Conservation (phyloP, 1,140 invertebrate genomes). For the Tribolium madens region DNA sequence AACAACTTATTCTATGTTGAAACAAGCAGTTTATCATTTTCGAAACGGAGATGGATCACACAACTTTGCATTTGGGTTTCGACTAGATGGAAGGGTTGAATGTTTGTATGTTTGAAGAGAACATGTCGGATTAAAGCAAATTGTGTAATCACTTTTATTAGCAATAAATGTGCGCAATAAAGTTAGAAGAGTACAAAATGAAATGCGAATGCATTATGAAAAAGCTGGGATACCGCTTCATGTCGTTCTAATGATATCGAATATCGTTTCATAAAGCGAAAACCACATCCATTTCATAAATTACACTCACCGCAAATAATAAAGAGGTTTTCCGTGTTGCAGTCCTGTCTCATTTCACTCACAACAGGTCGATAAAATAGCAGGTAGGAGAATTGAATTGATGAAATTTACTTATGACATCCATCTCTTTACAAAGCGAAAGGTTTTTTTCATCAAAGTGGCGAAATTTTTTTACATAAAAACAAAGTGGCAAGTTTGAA, state of each 20-base stretch:
- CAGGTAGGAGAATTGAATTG: slow-evolving; percentile 1
- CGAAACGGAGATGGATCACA: slow-evolving; percentile 1
- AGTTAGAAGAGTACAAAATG: not conserved
- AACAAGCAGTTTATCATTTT: slow-evolving; percentile 20
- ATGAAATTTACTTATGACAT: slow-evolving; percentile 18
- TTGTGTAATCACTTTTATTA: slow-evolving; percentile 2
- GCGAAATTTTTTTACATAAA: not conserved
- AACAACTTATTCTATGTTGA: slow-evolving; percentile 27
- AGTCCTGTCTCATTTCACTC: slow-evolving; percentile 28
- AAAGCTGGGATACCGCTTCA: not conserved
- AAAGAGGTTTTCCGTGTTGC: slow-evolving; percentile 33
- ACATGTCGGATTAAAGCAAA: not conserved
- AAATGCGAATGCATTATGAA: not conserved
- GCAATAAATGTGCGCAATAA: not conserved
- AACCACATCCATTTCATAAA: slow-evolving; percentile 36
- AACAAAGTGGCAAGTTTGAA: too few species aligned
- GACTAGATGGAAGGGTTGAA: slow-evolving; percentile 5
- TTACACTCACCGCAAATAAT: slow-evolving; percentile 28
- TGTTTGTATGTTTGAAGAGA: slow-evolving; percentile 21
- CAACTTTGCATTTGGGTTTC: slow-evolving; percentile 23
- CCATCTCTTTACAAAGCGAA: too few species aligned
- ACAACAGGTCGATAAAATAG: not conserved
- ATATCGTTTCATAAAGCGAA: slow-evolving; percentile 31
- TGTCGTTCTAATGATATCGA: slow-evolving; percentile 23
- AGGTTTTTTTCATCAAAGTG: too few species aligned